Percentiles rank a stretch among this genome's conserved stretches.
These are phyloP conservation scores for Siniperca scherzeri DNA, from an alignment of 2,797 vertebrate genomes.

Conservation along the genomic window DNA sequence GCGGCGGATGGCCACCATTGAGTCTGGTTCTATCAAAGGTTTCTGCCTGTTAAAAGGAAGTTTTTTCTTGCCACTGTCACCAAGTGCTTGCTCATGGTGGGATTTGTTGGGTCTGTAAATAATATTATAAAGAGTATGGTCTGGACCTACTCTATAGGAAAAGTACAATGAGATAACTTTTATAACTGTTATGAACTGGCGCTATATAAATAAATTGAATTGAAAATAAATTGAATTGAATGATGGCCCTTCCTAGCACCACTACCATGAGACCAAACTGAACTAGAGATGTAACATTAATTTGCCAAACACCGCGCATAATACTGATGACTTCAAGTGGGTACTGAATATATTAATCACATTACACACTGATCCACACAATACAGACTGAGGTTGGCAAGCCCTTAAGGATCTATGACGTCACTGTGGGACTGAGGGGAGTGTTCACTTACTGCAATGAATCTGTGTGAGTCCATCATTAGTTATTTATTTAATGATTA, in stretches of 20 bases:
- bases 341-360: slow-evolving; percentile 23
- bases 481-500: slow-evolving; percentile 45
- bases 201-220: too few relatives aligned
- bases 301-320: slow-evolving; percentile 10
- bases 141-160: too few relatives aligned
- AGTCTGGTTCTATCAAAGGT: too few relatives aligned
- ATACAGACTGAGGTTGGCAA: slow-evolving; percentile 32
- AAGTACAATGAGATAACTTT: too few relatives aligned
- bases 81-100: too few relatives aligned
- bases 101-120: too few relatives aligned
- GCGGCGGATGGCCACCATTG: too few relatives aligned
- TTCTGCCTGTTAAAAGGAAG: too few relatives aligned
- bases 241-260: background rate
- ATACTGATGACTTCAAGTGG: slow-evolving; percentile 13
- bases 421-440: slow-evolving; percentile 28
- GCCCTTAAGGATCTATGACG: background rate
- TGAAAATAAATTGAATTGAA: too few relatives aligned
- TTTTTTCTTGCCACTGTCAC: too few relatives aligned
- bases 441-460: slow-evolving; percentile 30
- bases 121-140: too few relatives aligned
- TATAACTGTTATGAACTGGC: too few relatives aligned
- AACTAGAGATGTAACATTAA: background rate
- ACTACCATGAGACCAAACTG: background rate
- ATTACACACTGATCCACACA: slow-evolving; percentile 22
- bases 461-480: slow-evolving; percentile 35